A percentile compares a stretch with the other conserved stretches of the same genome.
phyloP scores from a whole-genome alignment of 92 coral and sea anemone species.

The Plumapathes pennacea region DNA sequence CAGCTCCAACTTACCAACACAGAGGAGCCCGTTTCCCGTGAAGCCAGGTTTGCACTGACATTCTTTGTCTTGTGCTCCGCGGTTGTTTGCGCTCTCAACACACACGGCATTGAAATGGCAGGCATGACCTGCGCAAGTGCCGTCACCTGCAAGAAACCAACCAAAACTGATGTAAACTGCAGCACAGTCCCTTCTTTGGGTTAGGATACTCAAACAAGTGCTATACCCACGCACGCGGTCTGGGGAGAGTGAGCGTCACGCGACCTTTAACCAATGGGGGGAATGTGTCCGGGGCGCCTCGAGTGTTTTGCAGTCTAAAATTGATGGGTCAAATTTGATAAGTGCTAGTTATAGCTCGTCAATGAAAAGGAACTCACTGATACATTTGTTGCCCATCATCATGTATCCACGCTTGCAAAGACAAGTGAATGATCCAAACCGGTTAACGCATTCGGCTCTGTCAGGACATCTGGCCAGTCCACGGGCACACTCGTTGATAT shows the following conservation, averaged over 20 bases:
- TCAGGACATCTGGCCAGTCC: slow-evolving; percentile 53
- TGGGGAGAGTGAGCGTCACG: no score
- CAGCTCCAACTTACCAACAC: slow-evolving; percentile 72
- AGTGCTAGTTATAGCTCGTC: no score
- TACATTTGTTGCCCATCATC: slow-evolving; percentile 70
- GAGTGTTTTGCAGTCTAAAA: no score
- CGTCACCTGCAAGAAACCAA: slow-evolving; percentile 73
- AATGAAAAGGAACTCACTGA: slow-evolving; percentile 92
- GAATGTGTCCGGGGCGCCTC: no score
- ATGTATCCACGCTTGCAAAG: slow-evolving; percentile 80
- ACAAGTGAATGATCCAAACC: slow-evolving; percentile 64
- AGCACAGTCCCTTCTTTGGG: no score
- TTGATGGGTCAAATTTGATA: no score
- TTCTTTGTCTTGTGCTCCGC: slow-evolving; percentile 19
- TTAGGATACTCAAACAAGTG: background rate
- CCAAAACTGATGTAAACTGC: no score
- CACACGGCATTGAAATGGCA: slow-evolving; percentile 89
- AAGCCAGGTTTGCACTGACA: slow-evolving; percentile 88
- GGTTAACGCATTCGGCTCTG: slow-evolving; percentile 73
- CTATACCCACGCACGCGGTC: no score
- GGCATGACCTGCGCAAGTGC: slow-evolving; percentile 86
- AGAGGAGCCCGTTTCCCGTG: slow-evolving; percentile 73
- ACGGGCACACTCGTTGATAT: slow-evolving; percentile 69
- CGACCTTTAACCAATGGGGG: no score
- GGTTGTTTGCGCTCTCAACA: slow-evolving; percentile 37